These are phyloP conservation scores for Lota lota DNA, from an alignment of 2,113 vertebrate species.

Conservation along the genomic window DNA sequence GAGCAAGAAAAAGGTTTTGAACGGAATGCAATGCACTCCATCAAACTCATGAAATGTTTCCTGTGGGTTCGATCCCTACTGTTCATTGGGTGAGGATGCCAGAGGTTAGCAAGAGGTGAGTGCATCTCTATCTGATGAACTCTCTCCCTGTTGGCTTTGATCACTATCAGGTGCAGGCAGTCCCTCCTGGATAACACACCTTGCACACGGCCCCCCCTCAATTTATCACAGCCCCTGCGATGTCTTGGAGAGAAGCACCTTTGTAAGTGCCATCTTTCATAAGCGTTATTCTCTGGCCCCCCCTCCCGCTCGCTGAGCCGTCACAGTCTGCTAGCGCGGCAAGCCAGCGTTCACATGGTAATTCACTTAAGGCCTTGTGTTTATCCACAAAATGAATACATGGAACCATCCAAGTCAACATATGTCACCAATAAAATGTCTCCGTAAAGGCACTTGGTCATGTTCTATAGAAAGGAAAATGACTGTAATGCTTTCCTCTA, in stretches of 20 bases:
- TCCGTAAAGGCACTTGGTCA: too few species aligned
- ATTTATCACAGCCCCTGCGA: slow-evolving; percentile 73
- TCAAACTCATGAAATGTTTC: slow-evolving; percentile 58
- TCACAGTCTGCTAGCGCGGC: too few species aligned
- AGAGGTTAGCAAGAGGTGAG: slow-evolving; percentile 65
- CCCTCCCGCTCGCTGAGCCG: too few species aligned
- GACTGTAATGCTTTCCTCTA: too few species aligned
- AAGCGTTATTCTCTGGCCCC: too few species aligned
- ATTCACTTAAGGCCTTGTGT: too few species aligned
- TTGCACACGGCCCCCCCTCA: slow-evolving; percentile 41
- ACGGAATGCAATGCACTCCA: slow-evolving; percentile 43
- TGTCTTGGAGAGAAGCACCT: slow-evolving; percentile 67
- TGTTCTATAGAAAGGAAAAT: too few species aligned
- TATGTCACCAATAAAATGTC: too few species aligned
- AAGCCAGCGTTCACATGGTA: too few species aligned
- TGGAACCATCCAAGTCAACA: too few species aligned
- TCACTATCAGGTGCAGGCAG: slow-evolving; percentile 63
- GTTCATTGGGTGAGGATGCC: slow-evolving; percentile 43
- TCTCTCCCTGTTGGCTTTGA: slow-evolving; percentile 45
- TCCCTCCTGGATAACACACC: slow-evolving; percentile 55
- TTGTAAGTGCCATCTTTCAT: slow-evolving; percentile 69
- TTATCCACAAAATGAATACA: too few species aligned
- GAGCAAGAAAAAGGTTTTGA: slow-evolving; percentile 20
- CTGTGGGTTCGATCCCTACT: slow-evolving; percentile 15
- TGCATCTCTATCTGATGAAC: slow-evolving; percentile 60